These are phyloP conservation scores for Trypoxylon attenuatum DNA, from an alignment of 2,888 invertebrate genomes.

Conservation along the genomic window DNA sequence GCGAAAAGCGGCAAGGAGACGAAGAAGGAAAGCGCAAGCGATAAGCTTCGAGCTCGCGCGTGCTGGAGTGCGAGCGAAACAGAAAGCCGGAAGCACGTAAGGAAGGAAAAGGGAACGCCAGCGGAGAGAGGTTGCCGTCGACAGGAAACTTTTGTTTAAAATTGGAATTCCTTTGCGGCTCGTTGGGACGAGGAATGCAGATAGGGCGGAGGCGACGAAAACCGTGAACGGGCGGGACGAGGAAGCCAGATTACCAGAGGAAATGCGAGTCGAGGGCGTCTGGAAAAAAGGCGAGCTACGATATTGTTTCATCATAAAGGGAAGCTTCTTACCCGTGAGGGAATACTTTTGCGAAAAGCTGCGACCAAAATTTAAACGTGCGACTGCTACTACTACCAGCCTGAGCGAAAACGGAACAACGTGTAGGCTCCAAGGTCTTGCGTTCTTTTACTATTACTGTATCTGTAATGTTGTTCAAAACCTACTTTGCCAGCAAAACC, in stretches of 20 bases:
- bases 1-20: neutral
- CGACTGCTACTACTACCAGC: no score
- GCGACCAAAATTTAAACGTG: constrained; percentile 28
- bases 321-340: constrained; percentile 46
- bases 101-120: constrained; percentile 27
- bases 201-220: constrained; percentile 63
- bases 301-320: constrained; percentile 64
- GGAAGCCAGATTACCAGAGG: constrained; percentile 18
- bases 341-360: constrained; percentile 45
- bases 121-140: constrained; percentile 58
- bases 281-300: constrained; percentile 48
- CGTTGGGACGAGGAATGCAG: constrained; percentile 70
- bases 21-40: constrained; percentile 8
- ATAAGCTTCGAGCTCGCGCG: neutral
- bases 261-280: constrained; percentile 18
- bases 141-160: constrained; percentile 71
- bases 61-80: neutral
- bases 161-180: constrained; percentile 72
- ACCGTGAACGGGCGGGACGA: constrained; percentile 50
- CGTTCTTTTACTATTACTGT: no score
- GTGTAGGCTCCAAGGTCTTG: no score
- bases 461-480: no score
- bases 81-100: neutral
- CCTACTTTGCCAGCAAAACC: no score
- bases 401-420: no score